Base-by-base conservation (phyloP, 2,888 invertebrate species). In the Lutraria lutraria region DNA sequence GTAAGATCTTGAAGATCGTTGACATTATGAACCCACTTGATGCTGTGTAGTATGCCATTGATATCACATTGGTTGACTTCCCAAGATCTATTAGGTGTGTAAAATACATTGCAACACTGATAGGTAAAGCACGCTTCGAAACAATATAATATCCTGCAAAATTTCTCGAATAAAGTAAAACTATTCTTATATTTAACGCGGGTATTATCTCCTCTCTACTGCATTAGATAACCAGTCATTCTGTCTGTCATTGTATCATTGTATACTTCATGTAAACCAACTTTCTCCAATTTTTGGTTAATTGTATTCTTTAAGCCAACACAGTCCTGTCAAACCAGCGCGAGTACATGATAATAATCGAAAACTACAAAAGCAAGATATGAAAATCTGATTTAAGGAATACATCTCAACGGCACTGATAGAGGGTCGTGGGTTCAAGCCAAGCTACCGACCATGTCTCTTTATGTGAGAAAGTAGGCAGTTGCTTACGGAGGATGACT, bases 21-120 rank as follows among this genome's bases (percentile, higher is more conserved):
- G 21, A 86, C 25, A 88, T n/a, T n/a, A n/a, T n/a, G 90, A 43
- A 72, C 81, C 90, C 92, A 92, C 76, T 90, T 90, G 16, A 90
- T 89, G 16, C 84, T 54, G 80, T n/a, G n/a, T 89, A 91, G 52
- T 89, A 82, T 54, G 81, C 87, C 19, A 88, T 60, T 31, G 83
- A 76, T 8, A 91, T 68, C 10, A 82, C 84, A 21, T 54, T 21
- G 25, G 72, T 53, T 15, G 91, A 86, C 10, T 82, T 85, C n/a
- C 85, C 87, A 15, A n/a, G 21, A 31, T 88, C 85, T 15, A 88
- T 19, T 76, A 88, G 82, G 80, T 72, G 54, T 3, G 88, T 88
- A 43, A 91, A 52, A 80, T 88, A 89, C 68, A 89, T 81, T 8
- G 91, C 86, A 1, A 89, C 88, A 21, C 84, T 76, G n/a, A 88